Evolutionary conservation across 2,797 vertebrate species (phyloP), one percentile per base, ranked within the genome.

Genomic region (Oophaga sylvatica): DNA sequence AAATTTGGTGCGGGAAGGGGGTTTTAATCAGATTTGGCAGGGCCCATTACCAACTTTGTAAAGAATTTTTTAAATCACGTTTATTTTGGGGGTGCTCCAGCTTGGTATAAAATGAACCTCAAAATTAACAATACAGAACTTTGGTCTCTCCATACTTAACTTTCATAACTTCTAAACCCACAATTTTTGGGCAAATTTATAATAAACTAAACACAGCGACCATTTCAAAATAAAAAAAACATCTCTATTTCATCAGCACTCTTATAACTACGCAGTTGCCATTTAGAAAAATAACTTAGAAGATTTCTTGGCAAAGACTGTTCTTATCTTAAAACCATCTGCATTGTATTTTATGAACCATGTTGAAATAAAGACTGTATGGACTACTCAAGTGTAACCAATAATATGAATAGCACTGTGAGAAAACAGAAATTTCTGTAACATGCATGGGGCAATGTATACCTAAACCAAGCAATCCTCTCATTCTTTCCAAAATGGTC

Each of bases 1-100:
- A n/a, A n/a, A n/a, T n/a, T n/a, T n/a, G n/a, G n/a, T n/a, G n/a
- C n/a, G n/a, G n/a, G n/a, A n/a, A n/a, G n/a, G n/a, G n/a, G n/a
- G n/a, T n/a, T n/a, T n/a, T 63, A 81, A 81, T 87, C 35, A 16
- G 78, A 71, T 83, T 81, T 87, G 70, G 60, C 80, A 87, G 73
- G 45, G 48, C n/a, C n/a, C n/a, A n/a, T n/a, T n/a, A n/a, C n/a
- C n/a, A n/a, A n/a, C n/a, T n/a, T n/a, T n/a, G n/a, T n/a, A n/a
- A n/a, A n/a, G n/a, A n/a, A n/a, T n/a, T n/a, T n/a, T n/a, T n/a
- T 84, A 83, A 79, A 87, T 87, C 62, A n/a, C 59, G 73, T 83
- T 70, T 83, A 48, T 71, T 20, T 62, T 87, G 75, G 75, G 60
- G 20, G 17, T 10, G 35, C 70, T 76, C 81, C 73, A 79, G 29